phyloP scores from a whole-genome alignment of 35 echinoderm and acorn worm species.

The Stichopus chloronotus region DNA sequence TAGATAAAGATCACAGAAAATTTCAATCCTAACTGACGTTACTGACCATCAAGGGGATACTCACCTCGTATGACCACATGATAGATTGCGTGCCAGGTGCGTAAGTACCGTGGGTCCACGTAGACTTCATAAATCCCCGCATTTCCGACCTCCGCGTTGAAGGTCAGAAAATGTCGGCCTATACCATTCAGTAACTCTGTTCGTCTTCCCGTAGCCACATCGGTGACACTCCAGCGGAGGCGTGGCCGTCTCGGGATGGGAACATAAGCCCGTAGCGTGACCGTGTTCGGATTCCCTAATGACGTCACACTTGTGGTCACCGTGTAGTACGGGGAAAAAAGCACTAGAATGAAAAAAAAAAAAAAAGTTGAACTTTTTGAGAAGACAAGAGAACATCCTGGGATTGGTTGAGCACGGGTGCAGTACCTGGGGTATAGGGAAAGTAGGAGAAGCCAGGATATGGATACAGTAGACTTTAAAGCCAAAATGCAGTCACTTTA shows the following conservation, averaged over 20 bases:
- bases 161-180: background rate
- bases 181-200: background rate
- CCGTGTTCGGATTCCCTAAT: background rate
- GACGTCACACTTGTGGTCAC: background rate
- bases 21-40: no score
- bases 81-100: constrained; percentile 31
- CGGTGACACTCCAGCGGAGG: background rate
- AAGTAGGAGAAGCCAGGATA: background rate
- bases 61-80: constrained; percentile 18
- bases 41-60: background rate
- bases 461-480: no score
- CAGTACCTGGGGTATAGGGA: background rate
- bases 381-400: background rate
- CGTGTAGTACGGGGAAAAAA: background rate
- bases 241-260: background rate
- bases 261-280: background rate
- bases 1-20: no score
- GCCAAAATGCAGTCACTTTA: no score
- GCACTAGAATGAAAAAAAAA: background rate
- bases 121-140: constrained; percentile 30
- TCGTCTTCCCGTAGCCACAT: background rate
- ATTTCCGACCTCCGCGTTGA: background rate
- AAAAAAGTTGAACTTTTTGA: background rate
- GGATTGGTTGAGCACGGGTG: background rate
- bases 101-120: background rate